Evolutionary conservation across 2,888 invertebrate genomes (phyloP).

Genomic region (Drosophila aldrichi): DNA sequence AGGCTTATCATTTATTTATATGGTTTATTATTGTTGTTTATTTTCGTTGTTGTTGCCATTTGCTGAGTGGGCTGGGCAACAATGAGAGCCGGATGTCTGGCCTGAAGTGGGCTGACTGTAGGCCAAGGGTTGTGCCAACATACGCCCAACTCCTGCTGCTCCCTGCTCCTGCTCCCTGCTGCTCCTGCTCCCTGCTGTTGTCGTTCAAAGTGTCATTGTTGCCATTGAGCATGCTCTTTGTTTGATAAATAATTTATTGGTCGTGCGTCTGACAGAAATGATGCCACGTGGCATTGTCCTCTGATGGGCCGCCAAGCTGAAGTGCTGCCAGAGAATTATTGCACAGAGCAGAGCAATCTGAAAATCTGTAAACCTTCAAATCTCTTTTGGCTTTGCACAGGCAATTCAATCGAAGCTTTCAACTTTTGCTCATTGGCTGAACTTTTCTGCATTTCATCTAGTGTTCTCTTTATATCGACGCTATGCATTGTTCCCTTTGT

Average conservation of each 20-base stretch:
- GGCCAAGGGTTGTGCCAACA: conserved; percentile 35
- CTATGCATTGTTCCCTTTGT: conserved; percentile 9
- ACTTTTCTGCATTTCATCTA: neutral
- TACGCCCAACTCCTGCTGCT: conserved; percentile 6
- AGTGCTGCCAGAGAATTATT: conserved; percentile 44
- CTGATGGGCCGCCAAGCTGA: conserved; percentile 13
- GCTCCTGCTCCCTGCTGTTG: conserved; percentile 31
- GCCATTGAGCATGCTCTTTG: conserved; percentile 73
- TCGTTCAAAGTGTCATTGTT: conserved; percentile 78
- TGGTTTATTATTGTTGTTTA: conserved; percentile 67
- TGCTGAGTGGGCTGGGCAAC: conserved; percentile 18
- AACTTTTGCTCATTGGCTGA: conserved; percentile 28
- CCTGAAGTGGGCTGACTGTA: conserved; percentile 39
- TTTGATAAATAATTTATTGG: conserved; percentile 78
- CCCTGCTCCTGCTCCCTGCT: conserved; percentile 16
- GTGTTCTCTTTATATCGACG: no score
- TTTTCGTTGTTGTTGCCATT: conserved; percentile 17
- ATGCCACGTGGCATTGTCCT: conserved; percentile 49
- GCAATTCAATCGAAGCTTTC: conserved; percentile 29
- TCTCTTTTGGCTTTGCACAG: conserved; percentile 26
- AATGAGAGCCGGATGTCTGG: conserved; percentile 52
- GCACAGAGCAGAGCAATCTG: conserved; percentile 9
- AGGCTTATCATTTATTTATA: conserved; percentile 74
- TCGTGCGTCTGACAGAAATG: conserved; percentile 52
- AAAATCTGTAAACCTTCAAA: conserved; percentile 8